Base-by-base conservation (phyloP, 2,113 vertebrate species). In the Stegastes partitus region DNA sequence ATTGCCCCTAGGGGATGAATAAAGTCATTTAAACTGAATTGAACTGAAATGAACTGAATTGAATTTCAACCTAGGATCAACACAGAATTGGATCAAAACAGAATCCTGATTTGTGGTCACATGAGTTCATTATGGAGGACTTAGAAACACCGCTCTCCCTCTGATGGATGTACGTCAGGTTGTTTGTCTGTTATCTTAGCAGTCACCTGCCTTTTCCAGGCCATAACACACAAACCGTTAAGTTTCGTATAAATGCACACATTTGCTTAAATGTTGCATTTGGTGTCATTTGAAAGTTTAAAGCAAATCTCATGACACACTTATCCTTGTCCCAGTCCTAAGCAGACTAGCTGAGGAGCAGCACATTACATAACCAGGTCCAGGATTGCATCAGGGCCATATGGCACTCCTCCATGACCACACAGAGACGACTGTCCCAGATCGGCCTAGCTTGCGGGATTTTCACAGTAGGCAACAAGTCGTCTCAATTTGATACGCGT, bases 401-500 rank as follows among this genome's bases (percentile, higher is more conserved):
- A 64, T 87, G 84, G 78, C 82, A 56, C 23, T 39, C 34, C 23
- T 85, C 77, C 74, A 70, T 77, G 77, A 39, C 68, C 87, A 72
- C 74, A 77, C 51, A 50, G 73, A 74, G 64, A 37, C 14, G 57
- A 64, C 5, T 54, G 58, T 16, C 71, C 49, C 68, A 70, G 21
- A 80, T 88, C 74, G 57, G 44, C 37, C 22, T 51, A 65, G 64
- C 68, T 85, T 2, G 53, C 10, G 37, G 68, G 80, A 82, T 85
- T 74, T 87, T 79, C 84, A 79, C 77, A 83, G 74, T 45, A 54
- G 61, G 58, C 44, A 80, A 76, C 69, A 63, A 73, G 50, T 75
- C 56, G 58, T 61, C 64, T 81, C 71, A 79, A 23, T 81, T 72
- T 71, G 53, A 77, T 56, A 22, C 49, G 55, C 64, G 77, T 82